Evolutionary conservation across 2,888 invertebrate species (phyloP), one percentile per base, ranked within the genome.

Genomic region (Trimorus sp.): DNA sequence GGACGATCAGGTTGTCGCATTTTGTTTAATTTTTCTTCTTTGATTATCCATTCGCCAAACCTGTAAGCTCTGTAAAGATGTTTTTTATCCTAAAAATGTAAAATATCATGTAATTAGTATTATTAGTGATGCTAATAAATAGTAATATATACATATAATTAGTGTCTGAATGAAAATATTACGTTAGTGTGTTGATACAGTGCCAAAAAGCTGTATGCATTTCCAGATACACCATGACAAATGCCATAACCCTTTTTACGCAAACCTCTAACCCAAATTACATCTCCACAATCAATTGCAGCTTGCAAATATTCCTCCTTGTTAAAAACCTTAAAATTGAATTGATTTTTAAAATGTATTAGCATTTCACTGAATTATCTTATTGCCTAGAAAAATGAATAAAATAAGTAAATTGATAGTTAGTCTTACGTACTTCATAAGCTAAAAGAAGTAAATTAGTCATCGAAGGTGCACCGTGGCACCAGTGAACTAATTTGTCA

Each of bases 391-490:
- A n/a, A n/a, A n/a, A n/a, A n/a, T n/a, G n/a, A n/a, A n/a, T n/a
- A 26, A 9, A 26, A 53, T 40, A 3, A 51, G 6, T 38, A 48
- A 49, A 15, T 49, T 45, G 6, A 12, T 45, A 45, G 1, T 12
- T 45, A 9, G n/a, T 45, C 26, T n/a, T 8, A 38, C 79, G 26
- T 91, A 96, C 96, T 93, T 95, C 93, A 88, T 94, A 93, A 53
- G 96, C 96, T 84, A 94, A 92, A 83, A 93, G 91, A 85, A 95
- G 96, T 85, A 96, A 92, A 85, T 95, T 94, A 12, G 96, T 93
- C 92, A 96, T 96, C 49, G 97, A 97, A 15, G 98, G 97, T 26
- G 97, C 97, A n/a, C 98, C 98, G 90, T 98, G 98, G 92, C 98
- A 98, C 98, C 98, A 98, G 87, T 98, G 98, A 16, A 98, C 95